These are phyloP conservation scores for Oscheius onirici DNA, from an alignment of 2,888 invertebrate species.

Conservation along the genomic window DNA sequence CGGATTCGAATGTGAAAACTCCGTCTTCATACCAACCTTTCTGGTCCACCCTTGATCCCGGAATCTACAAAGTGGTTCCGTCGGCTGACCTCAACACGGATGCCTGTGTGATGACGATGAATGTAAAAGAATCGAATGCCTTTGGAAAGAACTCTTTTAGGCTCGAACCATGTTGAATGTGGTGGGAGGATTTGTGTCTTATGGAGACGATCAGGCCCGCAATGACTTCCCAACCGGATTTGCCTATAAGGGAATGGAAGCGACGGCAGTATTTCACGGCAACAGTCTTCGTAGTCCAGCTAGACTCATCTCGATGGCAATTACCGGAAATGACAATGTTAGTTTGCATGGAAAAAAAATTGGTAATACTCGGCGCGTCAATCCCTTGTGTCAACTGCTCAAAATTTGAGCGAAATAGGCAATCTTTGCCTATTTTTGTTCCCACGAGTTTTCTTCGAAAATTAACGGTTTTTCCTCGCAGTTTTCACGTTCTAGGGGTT, in stretches of 20 bases:
- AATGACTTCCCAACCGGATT: conserved; percentile 44
- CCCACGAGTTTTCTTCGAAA: no score
- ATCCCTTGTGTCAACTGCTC: no score
- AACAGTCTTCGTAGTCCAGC: conserved; percentile 30
- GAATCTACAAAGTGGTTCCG: conserved; percentile 47
- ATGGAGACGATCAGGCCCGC: conserved; percentile 39
- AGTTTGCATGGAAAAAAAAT: not conserved
- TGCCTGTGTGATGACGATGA: conserved; percentile 39
- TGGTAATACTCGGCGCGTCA: no score
- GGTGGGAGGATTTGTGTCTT: conserved; percentile 43
- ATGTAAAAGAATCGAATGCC: not conserved
- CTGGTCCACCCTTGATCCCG: conserved; percentile 37
- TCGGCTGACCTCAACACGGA: conserved; percentile 40
- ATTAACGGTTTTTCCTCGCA: no score
- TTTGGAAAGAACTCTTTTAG: no score
- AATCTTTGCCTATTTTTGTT: no score
- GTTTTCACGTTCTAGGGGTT: no score
- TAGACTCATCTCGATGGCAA: conserved; percentile 21
- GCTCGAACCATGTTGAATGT: conserved; percentile 38
- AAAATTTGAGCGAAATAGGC: no score
- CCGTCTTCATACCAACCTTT: conserved; percentile 11
- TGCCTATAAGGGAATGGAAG: conserved; percentile 2
- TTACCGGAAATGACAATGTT: conserved; percentile 46
- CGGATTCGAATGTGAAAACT: not conserved
- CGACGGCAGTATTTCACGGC: conserved; percentile 27